Percentiles rank a stretch among this genome's conserved stretches.
Evolutionary conservation across 2,797 vertebrate genomes (phyloP).

Genomic region (Cyclopterus lumpus): DNA sequence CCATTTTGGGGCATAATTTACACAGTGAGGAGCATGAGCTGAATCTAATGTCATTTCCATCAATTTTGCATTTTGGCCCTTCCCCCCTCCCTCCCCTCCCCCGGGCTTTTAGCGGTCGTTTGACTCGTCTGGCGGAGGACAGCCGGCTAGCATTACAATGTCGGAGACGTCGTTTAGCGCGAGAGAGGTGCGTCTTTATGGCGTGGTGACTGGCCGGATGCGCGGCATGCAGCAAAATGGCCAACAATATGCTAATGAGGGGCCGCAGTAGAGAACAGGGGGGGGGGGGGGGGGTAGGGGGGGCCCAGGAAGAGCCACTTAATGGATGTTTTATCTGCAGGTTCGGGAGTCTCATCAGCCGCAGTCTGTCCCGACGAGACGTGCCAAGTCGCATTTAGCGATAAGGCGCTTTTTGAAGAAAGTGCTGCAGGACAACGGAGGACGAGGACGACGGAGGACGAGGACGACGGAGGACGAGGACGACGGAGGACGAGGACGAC

Average conservation of each 20-base stretch:
- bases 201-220: conserved; percentile 63
- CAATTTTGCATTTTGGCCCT: conserved; percentile 79
- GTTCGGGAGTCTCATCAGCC: conserved; percentile 65
- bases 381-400: conserved; percentile 76
- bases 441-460: no score
- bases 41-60: conserved; percentile 83
- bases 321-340: conserved; percentile 78
- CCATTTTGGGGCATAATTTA: conserved; percentile 84
- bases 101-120: conserved; percentile 77
- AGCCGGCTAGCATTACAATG: conserved; percentile 68
- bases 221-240: conserved; percentile 55
- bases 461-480: no score
- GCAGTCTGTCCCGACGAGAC: conserved; percentile 70
- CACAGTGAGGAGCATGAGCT: conserved; percentile 79
- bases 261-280: conserved; percentile 46
- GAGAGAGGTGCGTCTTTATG: conserved; percentile 69
- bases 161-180: conserved; percentile 64
- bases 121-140: conserved; percentile 67
- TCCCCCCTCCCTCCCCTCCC: conserved; percentile 44
- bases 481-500: conserved; percentile 65
- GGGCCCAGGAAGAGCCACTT: conserved; percentile 65
- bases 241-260: conserved; percentile 79
- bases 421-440: conserved; percentile 45
- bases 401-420: conserved; percentile 78
- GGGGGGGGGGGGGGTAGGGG: no score